Conservation (phyloP, 2,113 vertebrate species). For the Proteles cristata region DNA sequence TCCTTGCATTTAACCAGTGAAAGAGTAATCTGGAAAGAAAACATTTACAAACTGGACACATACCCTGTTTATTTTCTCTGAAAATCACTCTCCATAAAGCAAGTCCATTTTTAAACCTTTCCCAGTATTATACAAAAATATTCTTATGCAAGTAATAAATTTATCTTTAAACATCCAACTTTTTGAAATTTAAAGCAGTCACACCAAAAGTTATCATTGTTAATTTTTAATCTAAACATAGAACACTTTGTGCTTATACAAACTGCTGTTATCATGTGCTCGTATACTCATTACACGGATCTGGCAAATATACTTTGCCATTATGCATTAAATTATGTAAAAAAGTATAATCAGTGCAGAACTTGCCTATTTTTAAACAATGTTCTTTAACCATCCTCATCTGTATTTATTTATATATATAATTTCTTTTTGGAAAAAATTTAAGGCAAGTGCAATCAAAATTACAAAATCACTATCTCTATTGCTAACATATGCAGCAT, state of each 20-base stretch:
- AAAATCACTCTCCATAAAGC: constrained; percentile 85
- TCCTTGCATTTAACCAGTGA: constrained; percentile 85
- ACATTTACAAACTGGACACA: constrained; percentile 86
- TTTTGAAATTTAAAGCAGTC: constrained; percentile 84
- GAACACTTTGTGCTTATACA: constrained; percentile 88
- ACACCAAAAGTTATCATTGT: constrained; percentile 76
- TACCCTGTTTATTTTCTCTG: constrained; percentile 86
- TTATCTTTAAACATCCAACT: constrained; percentile 82
- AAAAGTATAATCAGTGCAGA: constrained; percentile 77
- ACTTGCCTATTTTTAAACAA: constrained; percentile 82
- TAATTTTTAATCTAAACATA: constrained; percentile 81
- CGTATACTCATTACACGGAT: constrained; percentile 77
- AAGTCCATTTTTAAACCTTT: constrained; percentile 83
- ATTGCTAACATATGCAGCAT: constrained; percentile 88
- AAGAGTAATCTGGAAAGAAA: constrained; percentile 84
- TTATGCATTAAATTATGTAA: constrained; percentile 80
- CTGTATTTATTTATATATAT: constrained; percentile 69
- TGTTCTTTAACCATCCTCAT: constrained; percentile 61
- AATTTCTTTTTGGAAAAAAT: constrained; percentile 71
- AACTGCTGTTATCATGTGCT: constrained; percentile 84
- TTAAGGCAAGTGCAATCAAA: constrained; percentile 88
- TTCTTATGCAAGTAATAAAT: constrained; percentile 86
- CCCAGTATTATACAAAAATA: constrained; percentile 88
- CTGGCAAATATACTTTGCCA: constrained; percentile 73
- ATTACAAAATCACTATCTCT: constrained; percentile 84